phyloP scores from a whole-genome alignment of 2,888 invertebrate genomes.

The Papilio protenor region DNA sequence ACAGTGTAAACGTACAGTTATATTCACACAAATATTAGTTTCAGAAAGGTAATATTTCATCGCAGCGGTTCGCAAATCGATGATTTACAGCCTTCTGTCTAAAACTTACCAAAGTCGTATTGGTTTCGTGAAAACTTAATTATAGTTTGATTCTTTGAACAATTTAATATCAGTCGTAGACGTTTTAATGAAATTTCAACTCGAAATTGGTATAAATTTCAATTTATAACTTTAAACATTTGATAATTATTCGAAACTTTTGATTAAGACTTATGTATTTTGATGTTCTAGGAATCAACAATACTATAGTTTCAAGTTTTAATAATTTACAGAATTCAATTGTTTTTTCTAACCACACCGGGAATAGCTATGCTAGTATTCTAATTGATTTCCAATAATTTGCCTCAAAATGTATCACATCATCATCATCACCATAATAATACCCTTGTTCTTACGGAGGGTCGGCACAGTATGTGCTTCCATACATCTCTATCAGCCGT shows the following conservation, averaged over 20 bases:
- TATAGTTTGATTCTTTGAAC: constrained; percentile 29
- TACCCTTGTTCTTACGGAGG: no score
- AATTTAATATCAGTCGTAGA: constrained; percentile 11
- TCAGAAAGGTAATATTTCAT: constrained; percentile 1
- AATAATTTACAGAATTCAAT: neutral
- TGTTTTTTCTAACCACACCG: neutral
- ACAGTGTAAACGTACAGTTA: neutral
- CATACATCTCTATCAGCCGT: no score
- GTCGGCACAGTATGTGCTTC: no score
- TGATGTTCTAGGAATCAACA: neutral
- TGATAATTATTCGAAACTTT: neutral
- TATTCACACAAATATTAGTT: neutral
- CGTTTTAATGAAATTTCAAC: neutral
- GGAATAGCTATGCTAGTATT: no score
- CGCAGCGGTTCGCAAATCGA: constrained; percentile 6
- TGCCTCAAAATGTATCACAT: no score
- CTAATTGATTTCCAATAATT: no score
- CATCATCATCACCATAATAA: no score
- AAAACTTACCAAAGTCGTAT: constrained; percentile 22
- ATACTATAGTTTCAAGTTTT: neutral
- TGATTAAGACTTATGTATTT: neutral
- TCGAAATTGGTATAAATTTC: constrained; percentile 5
- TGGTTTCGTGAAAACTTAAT: constrained; percentile 28
- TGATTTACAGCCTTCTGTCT: constrained; percentile 19
- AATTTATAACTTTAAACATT: neutral